Conservation (phyloP, 2,888 invertebrate species). For the Stictocephala bisonia region DNA sequence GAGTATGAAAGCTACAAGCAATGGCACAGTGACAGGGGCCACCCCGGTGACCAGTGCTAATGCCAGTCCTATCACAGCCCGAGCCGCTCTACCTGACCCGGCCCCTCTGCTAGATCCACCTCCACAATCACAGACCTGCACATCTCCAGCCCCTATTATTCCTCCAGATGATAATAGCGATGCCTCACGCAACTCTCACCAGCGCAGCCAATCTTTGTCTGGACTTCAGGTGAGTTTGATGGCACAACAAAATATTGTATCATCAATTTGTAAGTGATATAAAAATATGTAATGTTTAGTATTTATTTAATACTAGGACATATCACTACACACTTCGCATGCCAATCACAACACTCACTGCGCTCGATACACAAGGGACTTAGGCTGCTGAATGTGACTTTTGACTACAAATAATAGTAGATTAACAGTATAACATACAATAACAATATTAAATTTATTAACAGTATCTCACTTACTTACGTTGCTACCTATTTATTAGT, state of each 20-base stretch:
- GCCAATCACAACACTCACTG: too few relatives aligned
- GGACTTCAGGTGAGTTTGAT: constrained; percentile 61
- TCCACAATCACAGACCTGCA: constrained; percentile 61
- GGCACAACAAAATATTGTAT: not conserved
- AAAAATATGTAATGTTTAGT: too few relatives aligned
- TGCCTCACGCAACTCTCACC: constrained; percentile 59
- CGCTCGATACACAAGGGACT: too few relatives aligned
- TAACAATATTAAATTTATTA: too few relatives aligned
- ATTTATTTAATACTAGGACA: too few relatives aligned
- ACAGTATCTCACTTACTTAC: too few relatives aligned
- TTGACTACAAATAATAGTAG: too few relatives aligned
- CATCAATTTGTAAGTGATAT: too few relatives aligned
- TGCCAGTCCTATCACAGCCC: constrained; percentile 83
- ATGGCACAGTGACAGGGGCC: constrained; percentile 72
- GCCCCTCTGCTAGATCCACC: constrained; percentile 62
- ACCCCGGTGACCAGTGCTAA: constrained; percentile 90
- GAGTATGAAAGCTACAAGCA: constrained; percentile 72
- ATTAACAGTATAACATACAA: too few relatives aligned
- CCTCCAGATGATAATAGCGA: constrained; percentile 41
- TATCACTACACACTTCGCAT: too few relatives aligned
- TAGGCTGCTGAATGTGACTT: too few relatives aligned
- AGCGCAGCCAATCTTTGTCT: constrained; percentile 65
- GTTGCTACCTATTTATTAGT: too few relatives aligned
- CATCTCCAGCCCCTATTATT: constrained; percentile 57
- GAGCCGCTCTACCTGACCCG: constrained; percentile 68